Evolutionary conservation across 2,888 invertebrate species (phyloP).

Genomic region (Thumatha senex): DNA sequence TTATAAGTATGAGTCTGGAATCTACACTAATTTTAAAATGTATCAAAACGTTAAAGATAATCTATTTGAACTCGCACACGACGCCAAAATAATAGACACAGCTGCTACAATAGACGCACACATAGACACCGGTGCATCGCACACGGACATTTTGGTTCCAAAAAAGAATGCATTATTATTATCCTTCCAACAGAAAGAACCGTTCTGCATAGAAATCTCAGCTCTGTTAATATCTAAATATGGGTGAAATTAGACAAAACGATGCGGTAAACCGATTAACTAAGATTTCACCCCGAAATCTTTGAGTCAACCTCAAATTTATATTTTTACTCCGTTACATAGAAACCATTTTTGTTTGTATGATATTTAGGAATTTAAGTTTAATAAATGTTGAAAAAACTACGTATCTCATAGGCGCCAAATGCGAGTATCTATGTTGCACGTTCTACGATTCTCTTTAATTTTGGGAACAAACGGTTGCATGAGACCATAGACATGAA

Average conservation of each 20-base stretch:
- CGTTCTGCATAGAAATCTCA: slow-evolving; percentile 32
- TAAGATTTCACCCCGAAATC: slow-evolving; percentile 66
- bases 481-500: slow-evolving; percentile 33
- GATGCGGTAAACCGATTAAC: slow-evolving; percentile 62
- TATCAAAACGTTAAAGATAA: slow-evolving; percentile 53
- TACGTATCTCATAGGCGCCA: slow-evolving; percentile 77
- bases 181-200: background rate
- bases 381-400: slow-evolving; percentile 72
- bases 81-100: slow-evolving; percentile 75
- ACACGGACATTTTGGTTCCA: slow-evolving; percentile 71
- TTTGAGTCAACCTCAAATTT: slow-evolving; percentile 32
- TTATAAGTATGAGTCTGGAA: too few species aligned
- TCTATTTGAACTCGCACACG: slow-evolving; percentile 62
- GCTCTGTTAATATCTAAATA: slow-evolving; percentile 33
- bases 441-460: slow-evolving; percentile 61
- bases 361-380: slow-evolving; percentile 62
- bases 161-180: slow-evolving; percentile 69
- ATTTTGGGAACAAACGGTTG: slow-evolving; percentile 52
- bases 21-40: slow-evolving; percentile 11
- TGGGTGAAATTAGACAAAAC: slow-evolving; percentile 30
- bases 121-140: slow-evolving; percentile 69
- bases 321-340: slow-evolving; percentile 19
- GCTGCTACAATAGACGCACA: slow-evolving; percentile 74
- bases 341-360: slow-evolving; percentile 43
- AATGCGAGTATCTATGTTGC: slow-evolving; percentile 61